phyloP scores from a whole-genome alignment of 2,113 vertebrate genomes.

The Maccullochella peelii region DNA sequence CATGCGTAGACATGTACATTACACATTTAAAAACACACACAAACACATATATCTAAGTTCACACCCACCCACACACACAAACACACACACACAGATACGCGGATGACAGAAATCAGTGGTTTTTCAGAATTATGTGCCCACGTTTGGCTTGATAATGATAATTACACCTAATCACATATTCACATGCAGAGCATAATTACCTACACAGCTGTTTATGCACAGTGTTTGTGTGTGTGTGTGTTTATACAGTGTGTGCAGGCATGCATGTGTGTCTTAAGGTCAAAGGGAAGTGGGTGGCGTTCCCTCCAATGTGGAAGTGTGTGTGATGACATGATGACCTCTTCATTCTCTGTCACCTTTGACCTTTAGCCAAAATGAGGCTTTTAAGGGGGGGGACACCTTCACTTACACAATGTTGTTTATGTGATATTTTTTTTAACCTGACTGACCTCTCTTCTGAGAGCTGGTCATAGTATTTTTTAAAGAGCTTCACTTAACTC shows the following conservation, averaged over 20 bases:
- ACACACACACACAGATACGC: background rate
- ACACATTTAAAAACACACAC: slow-evolving; percentile 17
- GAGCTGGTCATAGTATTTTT: background rate
- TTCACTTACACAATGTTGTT: slow-evolving; percentile 6
- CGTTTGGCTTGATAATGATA: slow-evolving; percentile 56
- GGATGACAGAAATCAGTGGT: slow-evolving; percentile 16
- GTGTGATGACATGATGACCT: slow-evolving; percentile 72
- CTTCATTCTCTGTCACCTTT: slow-evolving; percentile 46
- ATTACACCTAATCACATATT: slow-evolving; percentile 66
- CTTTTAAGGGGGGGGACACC: background rate
- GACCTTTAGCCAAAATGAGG: slow-evolving; percentile 38
- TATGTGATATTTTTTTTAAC: background rate
- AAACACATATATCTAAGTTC: background rate
- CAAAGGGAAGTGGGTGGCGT: slow-evolving; percentile 63
- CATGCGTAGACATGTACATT: background rate
- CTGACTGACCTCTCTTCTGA: background rate
- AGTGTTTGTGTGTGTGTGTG: slow-evolving; percentile 16
- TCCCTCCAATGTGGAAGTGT: slow-evolving; percentile 67
- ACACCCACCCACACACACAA: background rate
- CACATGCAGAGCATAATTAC: slow-evolving; percentile 42
- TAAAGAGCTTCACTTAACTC: background rate
- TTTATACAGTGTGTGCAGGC: background rate
- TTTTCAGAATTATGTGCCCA: slow-evolving; percentile 50
- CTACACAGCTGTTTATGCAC: slow-evolving; percentile 34
- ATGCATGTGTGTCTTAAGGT: slow-evolving; percentile 29